Evolutionary conservation across 2,888 invertebrate genomes (phyloP), one percentile per base, ranked within the genome.

Genomic region (Lepetodrilus schrolli): DNA sequence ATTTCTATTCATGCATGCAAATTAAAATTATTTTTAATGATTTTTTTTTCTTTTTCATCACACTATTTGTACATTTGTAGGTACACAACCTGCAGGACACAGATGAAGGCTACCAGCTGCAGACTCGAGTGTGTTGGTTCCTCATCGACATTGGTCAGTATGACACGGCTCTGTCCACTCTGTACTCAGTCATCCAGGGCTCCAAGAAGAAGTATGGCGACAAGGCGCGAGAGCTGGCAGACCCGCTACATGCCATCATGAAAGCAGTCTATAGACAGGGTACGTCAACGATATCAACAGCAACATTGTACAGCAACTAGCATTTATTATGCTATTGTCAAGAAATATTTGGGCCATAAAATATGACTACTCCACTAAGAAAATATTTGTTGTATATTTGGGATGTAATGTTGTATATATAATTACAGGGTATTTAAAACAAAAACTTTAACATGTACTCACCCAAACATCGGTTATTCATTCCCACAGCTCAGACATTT

Each of bases 111-210:
- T 68, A 70, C 4, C n/a, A 43, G 20, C 48, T 80, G 4, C 73
- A 79, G 73, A 74, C 73, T 0, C 78, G 72, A 43, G 65, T 80
- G 10, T 78, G 74, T 0, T 78, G 78, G 74, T 82, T 83, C 72
- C 51, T 83, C 26, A 65, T 76, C 21, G 82, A 83, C 70, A 82
- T 83, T 36, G 83, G 82, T 2, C 76, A 83, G 68, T 83, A 82
- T 50, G 77, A 75, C 21, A 66, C 68, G 4, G 81, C 81, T 0
- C 49, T 70, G 3, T 20, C 58, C 1, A 66, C 81, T n/a, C 77
- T 82, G 69, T 71, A 73, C 1, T 70, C 66, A n/a, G 70, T 81
- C 10, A 70, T 80, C 2, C 17, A 37, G n/a, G 51, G 72, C 30
- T 38, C 79, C 1, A 51, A 65, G 17, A 51, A 49, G 5, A 68